Conservation (phyloP, 1,140 invertebrate genomes). For the Drosophila ogumai region DNA sequence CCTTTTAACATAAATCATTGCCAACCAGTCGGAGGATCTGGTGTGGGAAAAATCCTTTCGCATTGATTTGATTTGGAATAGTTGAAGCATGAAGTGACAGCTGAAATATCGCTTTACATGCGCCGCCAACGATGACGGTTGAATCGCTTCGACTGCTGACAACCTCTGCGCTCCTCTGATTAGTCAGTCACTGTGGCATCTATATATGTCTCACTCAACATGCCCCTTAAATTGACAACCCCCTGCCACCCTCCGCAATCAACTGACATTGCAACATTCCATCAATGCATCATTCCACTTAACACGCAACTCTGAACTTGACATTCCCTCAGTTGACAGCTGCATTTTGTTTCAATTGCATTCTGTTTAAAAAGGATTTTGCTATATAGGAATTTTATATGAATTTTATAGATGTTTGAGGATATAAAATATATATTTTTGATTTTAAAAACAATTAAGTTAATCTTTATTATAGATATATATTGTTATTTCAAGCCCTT, state of each 20-base stretch:
- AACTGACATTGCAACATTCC: conserved; percentile 44
- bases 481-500: neutral
- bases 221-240: neutral
- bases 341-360: conserved; percentile 39
- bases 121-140: conserved; percentile 53
- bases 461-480: neutral
- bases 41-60: conserved; percentile 55
- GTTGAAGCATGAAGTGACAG: conserved; percentile 80
- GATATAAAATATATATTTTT: fast-evolving
- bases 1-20: conserved; percentile 81
- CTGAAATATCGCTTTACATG: conserved; percentile 81
- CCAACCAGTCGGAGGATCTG: conserved; percentile 17
- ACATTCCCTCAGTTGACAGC: conserved; percentile 55
- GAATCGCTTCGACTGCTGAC: conserved; percentile 41
- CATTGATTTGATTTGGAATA: conserved; percentile 81
- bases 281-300: conserved; percentile 40
- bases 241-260: neutral
- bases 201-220: conserved; percentile 23
- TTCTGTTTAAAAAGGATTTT: neutral
- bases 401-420: neutral
- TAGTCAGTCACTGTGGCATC: conserved; percentile 63
- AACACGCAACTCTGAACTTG: conserved; percentile 69
- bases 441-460: no score
- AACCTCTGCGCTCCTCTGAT: conserved; percentile 64
- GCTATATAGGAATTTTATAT: no score